These are phyloP conservation scores for Necrosyrtes monachus DNA, from an alignment of 2,797 vertebrate genomes.

Conservation along the genomic window DNA sequence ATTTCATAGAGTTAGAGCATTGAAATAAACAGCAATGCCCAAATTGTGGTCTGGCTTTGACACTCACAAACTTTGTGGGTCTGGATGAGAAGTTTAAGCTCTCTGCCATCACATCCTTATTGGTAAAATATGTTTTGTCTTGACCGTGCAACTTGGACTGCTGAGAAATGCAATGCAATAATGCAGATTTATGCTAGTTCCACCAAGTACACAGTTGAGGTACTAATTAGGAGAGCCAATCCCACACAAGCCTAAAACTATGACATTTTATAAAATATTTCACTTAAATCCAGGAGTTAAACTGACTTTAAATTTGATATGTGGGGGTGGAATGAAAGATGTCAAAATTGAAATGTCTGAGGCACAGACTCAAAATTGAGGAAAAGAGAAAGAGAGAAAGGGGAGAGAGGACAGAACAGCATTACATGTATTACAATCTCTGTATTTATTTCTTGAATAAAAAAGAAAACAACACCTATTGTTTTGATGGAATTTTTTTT, in stretches of 20 bases:
- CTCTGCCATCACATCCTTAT: neutral
- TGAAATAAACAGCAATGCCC: neutral
- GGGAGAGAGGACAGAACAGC: neutral
- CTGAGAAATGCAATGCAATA: neutral
- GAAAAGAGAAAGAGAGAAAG: neutral
- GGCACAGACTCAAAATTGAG: neutral
- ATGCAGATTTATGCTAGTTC: constrained; percentile 7
- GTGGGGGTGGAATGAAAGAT: constrained; percentile 6
- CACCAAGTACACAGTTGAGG: neutral
- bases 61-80: neutral
- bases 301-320: neutral
- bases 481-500: neutral
- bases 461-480: neutral
- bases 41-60: neutral
- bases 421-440: neutral
- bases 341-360: constrained; percentile 21
- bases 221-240: neutral
- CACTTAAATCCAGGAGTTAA: constrained; percentile 4
- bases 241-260: neutral
- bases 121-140: neutral
- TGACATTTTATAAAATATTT: constrained; percentile 29
- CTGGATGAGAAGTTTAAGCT: neutral
- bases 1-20: neutral
- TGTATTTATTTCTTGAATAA: neutral
- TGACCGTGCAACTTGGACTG: neutral